phyloP scores from a whole-genome alignment of 2,797 vertebrate species.

The Xenentodon cancila region DNA sequence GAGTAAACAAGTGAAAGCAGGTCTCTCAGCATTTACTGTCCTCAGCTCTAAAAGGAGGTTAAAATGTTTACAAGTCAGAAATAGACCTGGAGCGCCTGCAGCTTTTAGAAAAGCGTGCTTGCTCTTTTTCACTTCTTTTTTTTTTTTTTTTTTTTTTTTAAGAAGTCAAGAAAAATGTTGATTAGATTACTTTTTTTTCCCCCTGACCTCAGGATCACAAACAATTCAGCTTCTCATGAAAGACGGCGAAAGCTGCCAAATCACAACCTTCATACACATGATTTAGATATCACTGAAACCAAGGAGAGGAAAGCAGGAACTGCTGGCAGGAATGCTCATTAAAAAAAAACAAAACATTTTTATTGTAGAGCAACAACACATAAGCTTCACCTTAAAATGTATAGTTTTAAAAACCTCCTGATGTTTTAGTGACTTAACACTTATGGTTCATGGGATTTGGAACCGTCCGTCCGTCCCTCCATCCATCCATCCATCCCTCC shows the following conservation, averaged over 20 bases:
- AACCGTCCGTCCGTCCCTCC: no score
- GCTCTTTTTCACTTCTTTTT: no score
- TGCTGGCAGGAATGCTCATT: background rate
- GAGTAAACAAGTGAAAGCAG: slow-evolving; percentile 20
- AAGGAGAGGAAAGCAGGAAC: slow-evolving; percentile 12
- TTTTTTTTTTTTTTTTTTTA: no score
- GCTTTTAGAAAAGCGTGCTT: background rate
- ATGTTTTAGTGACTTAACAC: background rate
- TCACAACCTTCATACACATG: slow-evolving; percentile 11
- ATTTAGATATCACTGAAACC: slow-evolving; percentile 19
- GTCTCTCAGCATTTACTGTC: slow-evolving; percentile 11
- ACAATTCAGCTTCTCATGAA: slow-evolving; percentile 29
- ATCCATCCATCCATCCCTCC: no score
- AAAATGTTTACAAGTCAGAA: slow-evolving; percentile 5
- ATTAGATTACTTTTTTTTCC: slow-evolving; percentile 14
- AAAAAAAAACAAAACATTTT: slow-evolving; percentile 5
- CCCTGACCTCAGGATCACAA: slow-evolving; percentile 3
- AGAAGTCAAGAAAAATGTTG: background rate
- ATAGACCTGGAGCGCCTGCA: background rate
- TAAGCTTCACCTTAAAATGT: slow-evolving; percentile 21
- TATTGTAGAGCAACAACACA: background rate
- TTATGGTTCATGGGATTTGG: background rate
- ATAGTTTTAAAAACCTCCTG: background rate
- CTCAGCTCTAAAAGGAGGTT: background rate
- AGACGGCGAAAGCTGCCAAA: slow-evolving; percentile 18